phyloP scores from a whole-genome alignment of 2,888 invertebrate species.

The Drosophila emarginata region DNA sequence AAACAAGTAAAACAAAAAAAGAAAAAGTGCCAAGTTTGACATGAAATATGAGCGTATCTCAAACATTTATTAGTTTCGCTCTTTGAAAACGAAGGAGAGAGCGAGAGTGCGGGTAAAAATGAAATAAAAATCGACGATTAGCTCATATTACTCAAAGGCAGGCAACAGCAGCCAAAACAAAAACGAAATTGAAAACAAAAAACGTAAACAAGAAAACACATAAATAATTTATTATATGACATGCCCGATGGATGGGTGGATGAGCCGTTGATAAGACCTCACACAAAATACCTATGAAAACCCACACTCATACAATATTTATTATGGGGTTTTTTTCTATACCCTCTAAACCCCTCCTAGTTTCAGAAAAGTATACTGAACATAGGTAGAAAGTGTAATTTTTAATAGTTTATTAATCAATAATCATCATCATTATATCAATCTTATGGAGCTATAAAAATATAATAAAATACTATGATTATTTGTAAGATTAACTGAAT shows the following conservation, averaged over 20 bases:
- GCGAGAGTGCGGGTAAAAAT: slow-evolving; percentile 17
- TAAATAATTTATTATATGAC: slow-evolving; percentile 55
- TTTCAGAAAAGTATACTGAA: not conserved
- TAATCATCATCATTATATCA: too few relatives aligned
- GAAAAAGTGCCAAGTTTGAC: slow-evolving; percentile 76
- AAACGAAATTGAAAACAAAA: slow-evolving; percentile 63
- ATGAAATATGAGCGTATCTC: slow-evolving; percentile 63
- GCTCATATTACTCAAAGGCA: slow-evolving; percentile 39
- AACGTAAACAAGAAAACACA: slow-evolving; percentile 34
- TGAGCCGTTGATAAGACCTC: slow-evolving; percentile 51
- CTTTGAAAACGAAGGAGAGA: slow-evolving; percentile 12
- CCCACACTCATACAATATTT: slow-evolving; percentile 13
- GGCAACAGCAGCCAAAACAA: slow-evolving; percentile 30
- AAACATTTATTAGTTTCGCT: slow-evolving; percentile 10
- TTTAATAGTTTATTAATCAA: too few relatives aligned
- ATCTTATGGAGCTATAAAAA: too few relatives aligned
- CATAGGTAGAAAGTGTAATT: too few relatives aligned
- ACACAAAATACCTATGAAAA: slow-evolving; percentile 25
- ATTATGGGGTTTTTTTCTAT: slow-evolving; percentile 19
- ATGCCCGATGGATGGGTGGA: slow-evolving; percentile 25
- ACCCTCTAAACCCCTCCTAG: not conserved
- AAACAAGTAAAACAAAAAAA: slow-evolving; percentile 36
- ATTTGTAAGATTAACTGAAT: too few relatives aligned
- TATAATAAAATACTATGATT: too few relatives aligned
- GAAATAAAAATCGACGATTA: slow-evolving; percentile 46